Evolutionary conservation across 2,113 vertebrate species (phyloP).

Genomic region (Arenaria interpres): DNA sequence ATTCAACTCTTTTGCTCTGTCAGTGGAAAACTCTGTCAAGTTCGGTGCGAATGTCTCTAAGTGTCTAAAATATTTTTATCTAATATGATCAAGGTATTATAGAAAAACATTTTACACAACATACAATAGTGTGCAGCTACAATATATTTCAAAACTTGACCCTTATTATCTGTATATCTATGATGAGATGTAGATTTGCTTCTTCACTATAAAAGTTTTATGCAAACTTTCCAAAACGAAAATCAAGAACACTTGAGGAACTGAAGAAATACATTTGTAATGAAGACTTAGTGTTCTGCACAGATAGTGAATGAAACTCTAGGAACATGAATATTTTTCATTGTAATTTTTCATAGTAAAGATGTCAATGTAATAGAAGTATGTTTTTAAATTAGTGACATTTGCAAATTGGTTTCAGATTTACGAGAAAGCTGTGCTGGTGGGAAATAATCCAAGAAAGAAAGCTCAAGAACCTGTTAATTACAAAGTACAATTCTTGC

Average conservation of each 20-base stretch:
- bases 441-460: conserved; percentile 53
- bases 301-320: background rate
- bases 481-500: conserved; percentile 25
- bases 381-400: conserved; percentile 43
- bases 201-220: background rate
- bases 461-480: conserved; percentile 32
- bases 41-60: background rate
- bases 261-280: background rate
- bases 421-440: conserved; percentile 28
- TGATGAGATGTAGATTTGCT: background rate
- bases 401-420: conserved; percentile 49
- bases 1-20: background rate
- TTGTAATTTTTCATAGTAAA: background rate
- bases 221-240: background rate
- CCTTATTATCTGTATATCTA: background rate
- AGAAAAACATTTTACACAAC: background rate
- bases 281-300: background rate
- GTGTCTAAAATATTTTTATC: background rate
- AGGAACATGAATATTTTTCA: background rate
- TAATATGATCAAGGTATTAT: background rate
- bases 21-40: background rate
- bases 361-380: conserved; percentile 18
- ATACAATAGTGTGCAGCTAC: background rate
- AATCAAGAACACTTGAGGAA: background rate
- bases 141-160: background rate